Base-by-base conservation (phyloP, 2,888 invertebrate species). In the Synanthedon tipuliformis region DNA sequence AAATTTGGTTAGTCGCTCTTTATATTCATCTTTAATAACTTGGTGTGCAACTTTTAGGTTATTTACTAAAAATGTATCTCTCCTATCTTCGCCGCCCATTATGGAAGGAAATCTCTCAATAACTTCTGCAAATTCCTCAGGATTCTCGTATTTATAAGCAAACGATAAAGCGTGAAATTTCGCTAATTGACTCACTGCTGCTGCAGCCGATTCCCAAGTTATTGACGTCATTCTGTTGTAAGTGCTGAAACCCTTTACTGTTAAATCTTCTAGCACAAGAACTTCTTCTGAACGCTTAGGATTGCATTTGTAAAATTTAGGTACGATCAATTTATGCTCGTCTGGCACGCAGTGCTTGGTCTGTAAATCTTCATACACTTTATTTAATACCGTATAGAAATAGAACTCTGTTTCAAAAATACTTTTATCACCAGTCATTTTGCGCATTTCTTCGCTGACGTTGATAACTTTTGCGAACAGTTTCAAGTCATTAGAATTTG, bases 401-500 rank as follows among this genome's bases (percentile, higher is more conserved):
- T 40, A 52, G 0, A 16, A 3, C 41, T 58, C 58, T 1, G 15
- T 12, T 16, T 52, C 40, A 41, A 53, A 58, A 34, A 55, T 16
- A 4, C n/a, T 53, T 8, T 57, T 61, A 10, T 61, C 60, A 51
- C 59, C 54, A 51, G 64, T 57, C 1, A 45, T 0, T 7, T 52
- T 40, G 4, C 82, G 63, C 55, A 74, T 55, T 4, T 65, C 62
- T 12, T 72, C 70, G 1, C 68, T 68, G 1, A 77, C 57, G 0
- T 62, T 66, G 0, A 76, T 75, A 0, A 79, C 68, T 62, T 81
- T 80, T 0, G 65, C 74, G 54, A 81, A 80, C 3, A 78, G 56
- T 15, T 70, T 57, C 3, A 76, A 51, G 0, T 60, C 58, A 2
- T 61, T 51, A 5, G 61, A 50, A 3, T 51, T 53, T n/a, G 63